Conservation (phyloP, 1,140 invertebrate genomes). For the Drosophila varians region DNA sequence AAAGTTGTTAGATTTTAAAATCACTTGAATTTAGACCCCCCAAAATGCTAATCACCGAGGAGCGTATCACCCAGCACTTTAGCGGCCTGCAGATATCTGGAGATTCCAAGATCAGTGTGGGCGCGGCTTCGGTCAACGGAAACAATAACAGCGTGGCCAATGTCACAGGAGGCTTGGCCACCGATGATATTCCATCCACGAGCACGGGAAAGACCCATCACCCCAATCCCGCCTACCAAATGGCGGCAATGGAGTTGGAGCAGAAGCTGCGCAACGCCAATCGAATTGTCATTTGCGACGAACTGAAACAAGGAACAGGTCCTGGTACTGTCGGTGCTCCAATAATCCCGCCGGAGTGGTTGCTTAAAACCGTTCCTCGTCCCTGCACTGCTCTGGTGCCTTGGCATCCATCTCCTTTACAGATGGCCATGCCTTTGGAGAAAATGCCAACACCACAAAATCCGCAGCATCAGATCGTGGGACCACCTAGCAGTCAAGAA, state of each 20-base stretch:
- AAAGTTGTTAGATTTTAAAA: not conserved
- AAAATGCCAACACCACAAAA: conserved; percentile 19
- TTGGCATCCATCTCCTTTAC: conserved; percentile 88
- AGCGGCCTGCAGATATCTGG: conserved; percentile 88
- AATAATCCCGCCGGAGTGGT: conserved; percentile 64
- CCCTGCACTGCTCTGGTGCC: conserved; percentile 90
- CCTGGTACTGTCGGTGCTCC: conserved; percentile 84
- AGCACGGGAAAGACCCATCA: conserved; percentile 71
- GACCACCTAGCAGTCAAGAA: conserved; percentile 22
- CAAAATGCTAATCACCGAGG: conserved; percentile 92
- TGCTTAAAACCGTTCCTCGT: conserved; percentile 85
- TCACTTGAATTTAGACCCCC: conserved; percentile 82
- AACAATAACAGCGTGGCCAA: conserved; percentile 63
- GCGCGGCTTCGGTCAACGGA: conserved; percentile 32
- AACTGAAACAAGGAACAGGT: conserved; percentile 86
- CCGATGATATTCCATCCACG: conserved; percentile 70
- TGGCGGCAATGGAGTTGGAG: conserved; percentile 83
- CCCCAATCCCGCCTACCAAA: conserved; percentile 70
- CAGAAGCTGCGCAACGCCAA: conserved; percentile 85
- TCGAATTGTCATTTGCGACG: conserved; percentile 88
- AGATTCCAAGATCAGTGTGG: conserved; percentile 81
- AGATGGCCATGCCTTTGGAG: conserved; percentile 85
- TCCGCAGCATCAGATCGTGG: not conserved
- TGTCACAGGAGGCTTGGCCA: conserved; percentile 62
- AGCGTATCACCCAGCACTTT: conserved; percentile 91